Evolutionary conservation across 2,113 vertebrate genomes (phyloP).

Genomic region (Nyctereutes procyonoides): DNA sequence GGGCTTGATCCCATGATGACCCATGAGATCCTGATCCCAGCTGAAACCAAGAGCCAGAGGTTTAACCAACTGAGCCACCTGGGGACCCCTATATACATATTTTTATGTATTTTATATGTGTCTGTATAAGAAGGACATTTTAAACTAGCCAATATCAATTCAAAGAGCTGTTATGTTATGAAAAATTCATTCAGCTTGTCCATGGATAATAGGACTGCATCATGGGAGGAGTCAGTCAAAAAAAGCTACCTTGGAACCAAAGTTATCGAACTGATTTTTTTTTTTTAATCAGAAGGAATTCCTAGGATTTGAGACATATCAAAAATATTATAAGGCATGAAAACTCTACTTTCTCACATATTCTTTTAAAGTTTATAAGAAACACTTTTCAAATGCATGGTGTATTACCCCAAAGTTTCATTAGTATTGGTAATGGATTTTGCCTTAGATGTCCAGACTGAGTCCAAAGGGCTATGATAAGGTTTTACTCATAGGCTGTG

Average conservation of each 20-base stretch:
- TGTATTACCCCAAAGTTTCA: neutral
- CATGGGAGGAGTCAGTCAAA: neutral
- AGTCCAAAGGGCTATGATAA: neutral
- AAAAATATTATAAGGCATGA: conserved; percentile 69
- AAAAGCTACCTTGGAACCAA: conserved; percentile 36
- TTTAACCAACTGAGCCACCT: neutral
- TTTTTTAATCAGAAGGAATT: conserved; percentile 47
- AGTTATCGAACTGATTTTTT: conserved; percentile 62
- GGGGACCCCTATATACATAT: neutral
- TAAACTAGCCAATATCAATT: neutral
- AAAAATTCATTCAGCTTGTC: conserved; percentile 40
- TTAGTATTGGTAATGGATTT: neutral
- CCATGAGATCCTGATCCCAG: neutral
- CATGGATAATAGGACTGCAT: neutral
- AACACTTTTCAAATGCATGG: conserved; percentile 69
- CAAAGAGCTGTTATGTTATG: neutral
- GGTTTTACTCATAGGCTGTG: neutral
- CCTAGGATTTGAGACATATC: conserved; percentile 55
- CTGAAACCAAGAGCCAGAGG: neutral
- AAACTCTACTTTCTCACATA: conserved; percentile 67
- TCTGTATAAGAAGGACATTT: neutral
- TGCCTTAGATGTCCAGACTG: neutral
- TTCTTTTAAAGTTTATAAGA: conserved; percentile 73
- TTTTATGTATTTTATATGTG: neutral
- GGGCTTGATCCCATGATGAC: neutral